phyloP scores from a whole-genome alignment of 2,113 vertebrate genomes.

The Neogobius melanostomus region DNA sequence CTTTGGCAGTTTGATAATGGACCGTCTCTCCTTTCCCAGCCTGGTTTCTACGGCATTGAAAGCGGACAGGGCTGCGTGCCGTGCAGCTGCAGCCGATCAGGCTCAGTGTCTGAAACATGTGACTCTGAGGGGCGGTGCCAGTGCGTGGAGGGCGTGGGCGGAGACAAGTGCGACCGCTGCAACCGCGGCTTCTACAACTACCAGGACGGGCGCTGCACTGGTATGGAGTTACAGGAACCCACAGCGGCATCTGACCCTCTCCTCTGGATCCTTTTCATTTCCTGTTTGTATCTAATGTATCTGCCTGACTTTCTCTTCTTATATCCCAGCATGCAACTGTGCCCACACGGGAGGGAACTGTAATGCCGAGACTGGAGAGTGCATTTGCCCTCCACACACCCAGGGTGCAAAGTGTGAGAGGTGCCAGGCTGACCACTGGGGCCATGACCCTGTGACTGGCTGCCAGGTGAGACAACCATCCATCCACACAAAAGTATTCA shows the following conservation, averaged over 20 bases:
- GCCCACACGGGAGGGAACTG: slow-evolving; percentile 88
- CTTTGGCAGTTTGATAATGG: too few species aligned
- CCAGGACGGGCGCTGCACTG: slow-evolving; percentile 78
- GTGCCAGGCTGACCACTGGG: slow-evolving; percentile 85
- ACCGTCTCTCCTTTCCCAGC: slow-evolving; percentile 61
- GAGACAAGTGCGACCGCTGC: slow-evolving; percentile 85
- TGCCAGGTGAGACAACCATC: slow-evolving; percentile 81
- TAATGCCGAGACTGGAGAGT: slow-evolving; percentile 79
- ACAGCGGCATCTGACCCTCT: too few species aligned
- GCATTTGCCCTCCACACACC: slow-evolving; percentile 88
- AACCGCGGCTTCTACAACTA: slow-evolving; percentile 80
- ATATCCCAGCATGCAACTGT: slow-evolving; percentile 84
- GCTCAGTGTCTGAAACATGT: slow-evolving; percentile 80
- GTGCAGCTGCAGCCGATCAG: slow-evolving; percentile 82
- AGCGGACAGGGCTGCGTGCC: slow-evolving; percentile 76
- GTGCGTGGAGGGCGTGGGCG: slow-evolving; percentile 82
- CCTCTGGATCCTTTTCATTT: neutral
- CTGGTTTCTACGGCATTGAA: slow-evolving; percentile 81
- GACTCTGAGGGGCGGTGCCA: slow-evolving; percentile 79
- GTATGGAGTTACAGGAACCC: slow-evolving; percentile 65
- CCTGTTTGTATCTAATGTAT: neutral
- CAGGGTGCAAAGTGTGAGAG: slow-evolving; percentile 79
- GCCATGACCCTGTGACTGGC: slow-evolving; percentile 76
- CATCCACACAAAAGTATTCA: neutral
- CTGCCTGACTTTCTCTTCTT: slow-evolving; percentile 4